These are phyloP conservation scores for Amiota mariae DNA, from an alignment of 2,888 invertebrate genomes.

Conservation along the genomic window DNA sequence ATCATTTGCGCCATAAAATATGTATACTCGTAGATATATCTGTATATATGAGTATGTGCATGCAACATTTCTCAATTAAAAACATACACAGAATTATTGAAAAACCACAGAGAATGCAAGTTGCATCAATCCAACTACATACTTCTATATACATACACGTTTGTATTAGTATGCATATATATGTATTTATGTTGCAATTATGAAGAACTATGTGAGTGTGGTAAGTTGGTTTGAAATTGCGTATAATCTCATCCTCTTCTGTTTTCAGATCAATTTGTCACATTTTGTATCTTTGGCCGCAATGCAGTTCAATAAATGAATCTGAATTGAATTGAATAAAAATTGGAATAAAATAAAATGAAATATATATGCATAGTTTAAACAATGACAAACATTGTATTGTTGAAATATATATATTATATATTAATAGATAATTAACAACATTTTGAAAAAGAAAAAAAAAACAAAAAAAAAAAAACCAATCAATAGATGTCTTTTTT, in stretches of 20 bases:
- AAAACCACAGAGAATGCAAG: slow-evolving; percentile 6
- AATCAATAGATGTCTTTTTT: too few relatives aligned
- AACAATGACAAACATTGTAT: too few relatives aligned
- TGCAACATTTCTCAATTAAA: slow-evolving; percentile 22
- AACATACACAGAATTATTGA: slow-evolving; percentile 7
- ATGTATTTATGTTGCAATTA: not conserved
- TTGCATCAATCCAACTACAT: not conserved
- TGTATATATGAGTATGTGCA: too few relatives aligned
- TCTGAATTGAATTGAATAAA: too few relatives aligned
- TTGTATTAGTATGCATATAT: too few relatives aligned
- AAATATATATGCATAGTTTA: too few relatives aligned
- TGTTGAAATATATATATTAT: too few relatives aligned
- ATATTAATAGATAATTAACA: too few relatives aligned
- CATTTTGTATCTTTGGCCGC: slow-evolving; percentile 8
- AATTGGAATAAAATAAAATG: too few relatives aligned
- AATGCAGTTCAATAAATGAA: not conserved
- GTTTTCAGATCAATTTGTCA: slow-evolving; percentile 1
- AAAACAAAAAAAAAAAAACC: too few relatives aligned
- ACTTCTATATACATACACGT: not conserved
- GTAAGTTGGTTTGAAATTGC: too few relatives aligned
- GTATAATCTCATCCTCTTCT: not conserved
- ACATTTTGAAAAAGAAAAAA: too few relatives aligned
- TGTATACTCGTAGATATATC: not conserved
- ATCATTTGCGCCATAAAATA: slow-evolving; percentile 21
- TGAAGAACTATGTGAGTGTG: not conserved